Evolutionary conservation across 1,140 invertebrate species (phyloP), one percentile per base, ranked within the genome.

Genomic region (Drosophila kohkoa): DNA sequence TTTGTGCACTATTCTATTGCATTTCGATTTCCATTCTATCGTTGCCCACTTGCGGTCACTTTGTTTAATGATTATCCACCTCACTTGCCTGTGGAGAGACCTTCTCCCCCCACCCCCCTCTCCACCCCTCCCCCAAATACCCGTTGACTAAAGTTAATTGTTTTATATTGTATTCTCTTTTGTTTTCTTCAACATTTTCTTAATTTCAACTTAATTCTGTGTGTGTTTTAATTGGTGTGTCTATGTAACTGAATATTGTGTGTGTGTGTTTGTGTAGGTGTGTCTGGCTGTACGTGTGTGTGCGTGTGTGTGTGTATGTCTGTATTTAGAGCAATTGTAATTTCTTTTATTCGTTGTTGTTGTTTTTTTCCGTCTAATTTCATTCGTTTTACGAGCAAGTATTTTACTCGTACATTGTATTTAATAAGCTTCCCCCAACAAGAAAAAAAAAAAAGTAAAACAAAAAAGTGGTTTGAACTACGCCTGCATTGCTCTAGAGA

Each of bases 401-500:
- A 59, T 38, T 38, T 54, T 38, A 67, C 45, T 57, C 62, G 35
- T 54, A 72, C 28, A 59, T 67, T 59, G 60, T 67, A 73, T 59
- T 52, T 52, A 60, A 67, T 73, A 66, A 73, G 70, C 48, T 73
- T 62, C 15, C 59, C 59, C 54, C 15, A 1, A 7, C 8, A 38
- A 38, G 11, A 38, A 38, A 38, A 2, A 38, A 35, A 35, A 35
- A 35, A 38, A 38, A 38, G 10, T 10, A 38, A 7, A 38, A 10
- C 11, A 38, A 38, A 38, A 10, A 38, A 64, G 52, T 69, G 75
- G 64, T 68, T 77, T 74, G 67, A 77, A 74, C 75, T 74, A 71
- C 64, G 75, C 75, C 75, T 77, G 70, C 67, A 75, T 70, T 70
- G 73, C 67, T 64, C 58, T 62, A 70, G 67, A 57, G 63, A 74